Evolutionary conservation across 2,797 vertebrate genomes (phyloP).

Genomic region (Acanthurus lineatus): DNA sequence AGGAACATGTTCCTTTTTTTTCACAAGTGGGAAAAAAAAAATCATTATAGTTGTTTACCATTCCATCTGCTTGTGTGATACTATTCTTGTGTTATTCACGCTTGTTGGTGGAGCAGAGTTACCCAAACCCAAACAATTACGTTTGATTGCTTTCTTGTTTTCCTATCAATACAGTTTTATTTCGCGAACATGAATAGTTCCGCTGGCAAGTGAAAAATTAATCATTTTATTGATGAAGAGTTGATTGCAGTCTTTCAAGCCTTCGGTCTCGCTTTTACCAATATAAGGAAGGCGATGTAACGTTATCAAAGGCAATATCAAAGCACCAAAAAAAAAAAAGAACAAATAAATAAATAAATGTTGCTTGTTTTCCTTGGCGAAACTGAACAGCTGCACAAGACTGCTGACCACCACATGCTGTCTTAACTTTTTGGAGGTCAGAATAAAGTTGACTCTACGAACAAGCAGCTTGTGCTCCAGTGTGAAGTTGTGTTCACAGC

Average conservation of each 20-base stretch:
- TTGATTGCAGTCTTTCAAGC: constrained; percentile 59
- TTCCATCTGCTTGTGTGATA: constrained; percentile 40
- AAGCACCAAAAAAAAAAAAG: constrained; percentile 25
- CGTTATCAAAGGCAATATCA: constrained; percentile 60
- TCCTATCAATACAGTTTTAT: constrained; percentile 54
- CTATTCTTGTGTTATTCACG: constrained; percentile 35
- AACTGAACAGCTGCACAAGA: constrained; percentile 53
- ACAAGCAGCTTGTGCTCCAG: neutral
- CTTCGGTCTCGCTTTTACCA: constrained; percentile 14
- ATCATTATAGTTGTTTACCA: constrained; percentile 48
- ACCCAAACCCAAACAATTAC: constrained; percentile 34
- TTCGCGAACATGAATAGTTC: constrained; percentile 62
- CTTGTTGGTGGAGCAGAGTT: constrained; percentile 32
- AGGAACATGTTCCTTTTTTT: constrained; percentile 20
- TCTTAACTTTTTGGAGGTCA: constrained; percentile 40
- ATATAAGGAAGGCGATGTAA: constrained; percentile 30
- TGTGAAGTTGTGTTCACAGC: neutral
- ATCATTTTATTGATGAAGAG: constrained; percentile 66
- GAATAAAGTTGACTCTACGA: constrained; percentile 41
- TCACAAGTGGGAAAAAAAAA: constrained; percentile 30
- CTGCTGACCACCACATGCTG: constrained; percentile 54
- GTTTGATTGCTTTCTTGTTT: constrained; percentile 50
- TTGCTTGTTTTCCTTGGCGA: constrained; percentile 34
- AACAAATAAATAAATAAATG: constrained; percentile 18
- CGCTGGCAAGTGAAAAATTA: constrained; percentile 49